These are phyloP conservation scores for Drosophila ficusphila DNA, from an alignment of 1,140 invertebrate genomes.

Conservation along the genomic window DNA sequence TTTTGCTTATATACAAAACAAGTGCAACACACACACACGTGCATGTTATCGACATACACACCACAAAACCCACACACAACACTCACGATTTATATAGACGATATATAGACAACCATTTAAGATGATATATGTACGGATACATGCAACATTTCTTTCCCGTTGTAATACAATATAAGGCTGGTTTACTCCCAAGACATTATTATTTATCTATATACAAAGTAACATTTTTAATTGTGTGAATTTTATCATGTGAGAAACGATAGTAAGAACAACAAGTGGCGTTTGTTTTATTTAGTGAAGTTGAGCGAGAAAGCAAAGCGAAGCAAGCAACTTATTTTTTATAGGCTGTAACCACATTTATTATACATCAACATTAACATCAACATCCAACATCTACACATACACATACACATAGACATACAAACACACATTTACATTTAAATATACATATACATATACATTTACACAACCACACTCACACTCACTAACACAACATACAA, in stretches of 20 bases:
- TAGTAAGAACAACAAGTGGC: conserved; percentile 7
- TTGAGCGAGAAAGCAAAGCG: conserved; percentile 21
- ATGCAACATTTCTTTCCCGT: conserved; percentile 80
- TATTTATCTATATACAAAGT: conserved; percentile 56
- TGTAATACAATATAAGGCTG: conserved; percentile 84
- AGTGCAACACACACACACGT: conserved; percentile 54
- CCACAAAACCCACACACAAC: conserved; percentile 14
- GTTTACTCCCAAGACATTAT: conserved; percentile 84
- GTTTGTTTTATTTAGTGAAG: conserved; percentile 35
- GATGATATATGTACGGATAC: conserved; percentile 46
- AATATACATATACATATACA: conserved; percentile 1
- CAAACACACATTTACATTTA: conserved; percentile 16
- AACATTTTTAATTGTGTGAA: conserved; percentile 30
- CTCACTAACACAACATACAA: conserved; percentile 29
- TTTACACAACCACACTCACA: conserved; percentile 11
- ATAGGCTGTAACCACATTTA: conserved; percentile 50
- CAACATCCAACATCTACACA: conserved; percentile 1
- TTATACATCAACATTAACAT: conserved; percentile 25
- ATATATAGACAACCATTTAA: conserved; percentile 40
- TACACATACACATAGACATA: conserved; percentile 11
- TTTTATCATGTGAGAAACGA: conserved; percentile 12
- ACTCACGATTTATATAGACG: conserved; percentile 37
- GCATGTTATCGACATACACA: conserved; percentile 45
- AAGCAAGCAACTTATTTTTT: conserved; percentile 49
- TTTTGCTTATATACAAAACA: conserved; percentile 70